Evolutionary conservation across 2,888 invertebrate species (phyloP).

Genomic region (Trissoscelio sp.): DNA sequence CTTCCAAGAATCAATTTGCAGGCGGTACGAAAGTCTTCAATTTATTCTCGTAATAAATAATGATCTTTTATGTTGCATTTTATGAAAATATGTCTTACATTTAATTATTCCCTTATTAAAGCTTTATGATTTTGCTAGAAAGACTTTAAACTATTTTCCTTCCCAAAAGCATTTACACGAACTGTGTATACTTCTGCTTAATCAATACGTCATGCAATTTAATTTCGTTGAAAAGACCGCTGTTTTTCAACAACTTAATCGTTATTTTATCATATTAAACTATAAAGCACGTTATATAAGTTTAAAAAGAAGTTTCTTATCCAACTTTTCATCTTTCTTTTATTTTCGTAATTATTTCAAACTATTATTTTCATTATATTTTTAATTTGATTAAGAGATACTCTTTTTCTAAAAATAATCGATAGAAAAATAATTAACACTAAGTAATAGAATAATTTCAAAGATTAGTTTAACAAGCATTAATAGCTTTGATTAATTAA

Average conservation of each 20-base stretch:
- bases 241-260: slow-evolving; percentile 49
- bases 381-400: slow-evolving; percentile 19
- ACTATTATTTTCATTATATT: slow-evolving; percentile 39
- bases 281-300: slow-evolving; percentile 41
- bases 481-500: background rate
- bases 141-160: background rate
- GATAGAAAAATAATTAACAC: background rate
- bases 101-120: too few relatives aligned
- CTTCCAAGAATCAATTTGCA: background rate
- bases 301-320: slow-evolving; percentile 38
- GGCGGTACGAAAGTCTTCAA: background rate
- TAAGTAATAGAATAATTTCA: background rate
- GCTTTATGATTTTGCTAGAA: too few relatives aligned
- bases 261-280: slow-evolving; percentile 51
- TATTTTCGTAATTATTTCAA: slow-evolving; percentile 4
- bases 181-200: slow-evolving; percentile 6
- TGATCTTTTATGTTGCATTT: too few relatives aligned
- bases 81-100: too few relatives aligned
- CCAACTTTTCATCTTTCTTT: slow-evolving; percentile 33
- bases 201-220: slow-evolving; percentile 49
- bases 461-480: background rate
- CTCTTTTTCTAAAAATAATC: too few relatives aligned
- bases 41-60: too few relatives aligned
- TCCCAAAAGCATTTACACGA: slow-evolving; percentile 17
- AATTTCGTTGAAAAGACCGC: slow-evolving; percentile 20